Base-by-base conservation (phyloP, 2,888 invertebrate genomes). In the Ypsolopha sequella region DNA sequence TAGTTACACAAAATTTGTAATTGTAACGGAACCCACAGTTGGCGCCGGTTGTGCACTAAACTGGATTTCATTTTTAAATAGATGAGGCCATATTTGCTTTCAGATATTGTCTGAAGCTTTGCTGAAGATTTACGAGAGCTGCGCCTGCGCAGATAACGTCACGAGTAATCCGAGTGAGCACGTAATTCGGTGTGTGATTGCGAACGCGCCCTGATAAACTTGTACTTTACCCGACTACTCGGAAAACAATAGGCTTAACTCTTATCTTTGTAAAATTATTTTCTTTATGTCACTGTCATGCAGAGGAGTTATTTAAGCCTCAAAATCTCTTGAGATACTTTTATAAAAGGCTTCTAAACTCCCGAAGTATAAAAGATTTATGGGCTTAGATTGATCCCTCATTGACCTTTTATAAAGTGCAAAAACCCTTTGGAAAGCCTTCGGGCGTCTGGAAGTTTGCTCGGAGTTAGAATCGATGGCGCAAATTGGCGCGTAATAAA, bases 61-160 rank as follows among this genome's bases (percentile, higher is more conserved):
- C 24, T 24, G 24, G 24, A 24, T 24, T 24, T 24, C 24, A 80
- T 81, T 84, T 81, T 82, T 82, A 81, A 81, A 86, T 82, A 80
- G 84, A 41, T 82, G 76, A 75, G 76, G 76, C 77, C 80, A 81
- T 85, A 84, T 86, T 86, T 86, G 78, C 61, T 82, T 77, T 80
- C 70, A 82, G 86, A 84, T 85, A 84, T 82, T 70, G 78, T 78
- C 72, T 73, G 71, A 71, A 74, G 73, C 67, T 75, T 66, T 72
- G 65, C 69, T 71, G 71, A 81, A 82, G 85, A 84, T 85, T 84
- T 84, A 82, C 76, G 61, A 76, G 78, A 78, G 67, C 68, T 74
- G 81, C 82, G 82, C 77, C 80, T 74, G 66, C 71, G 68, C 65
- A 67, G 84, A 82, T 81, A 82, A 73, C 73, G 79, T 81, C 82